phyloP scores from a whole-genome alignment of 2,113 vertebrate species.

The Cheilinus undulatus region DNA sequence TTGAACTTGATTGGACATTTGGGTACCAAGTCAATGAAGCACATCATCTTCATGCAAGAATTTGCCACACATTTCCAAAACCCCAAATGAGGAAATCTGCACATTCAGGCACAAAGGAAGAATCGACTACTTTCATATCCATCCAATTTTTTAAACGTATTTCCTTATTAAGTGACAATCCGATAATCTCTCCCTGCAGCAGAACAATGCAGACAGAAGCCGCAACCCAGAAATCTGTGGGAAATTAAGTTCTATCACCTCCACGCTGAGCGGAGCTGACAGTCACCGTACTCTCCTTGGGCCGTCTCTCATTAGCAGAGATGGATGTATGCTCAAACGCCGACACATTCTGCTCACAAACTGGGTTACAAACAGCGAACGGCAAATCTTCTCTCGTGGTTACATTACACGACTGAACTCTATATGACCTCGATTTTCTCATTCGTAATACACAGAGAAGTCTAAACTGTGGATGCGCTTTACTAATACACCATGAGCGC shows the following conservation, averaged over 20 bases:
- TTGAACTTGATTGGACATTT: neutral
- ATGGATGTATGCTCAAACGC: constrained; percentile 54
- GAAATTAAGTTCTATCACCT: constrained; percentile 63
- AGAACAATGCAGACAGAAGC: constrained; percentile 52
- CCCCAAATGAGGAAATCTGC: too few species aligned
- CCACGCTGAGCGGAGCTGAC: constrained; percentile 33
- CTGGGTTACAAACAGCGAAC: constrained; percentile 45
- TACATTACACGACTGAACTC: constrained; percentile 61
- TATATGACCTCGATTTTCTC: constrained; percentile 50
- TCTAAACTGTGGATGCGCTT: constrained; percentile 14
- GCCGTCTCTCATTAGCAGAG: constrained; percentile 68
- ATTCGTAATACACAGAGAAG: neutral
- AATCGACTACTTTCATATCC: constrained; percentile 29
- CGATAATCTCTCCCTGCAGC: constrained; percentile 67
- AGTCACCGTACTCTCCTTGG: constrained; percentile 44
- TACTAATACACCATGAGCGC: constrained; percentile 20
- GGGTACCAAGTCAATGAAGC: neutral
- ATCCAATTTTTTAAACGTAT: neutral
- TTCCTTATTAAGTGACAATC: constrained; percentile 69
- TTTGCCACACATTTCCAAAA: neutral
- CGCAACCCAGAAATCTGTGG: constrained; percentile 43
- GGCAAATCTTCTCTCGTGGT: constrained; percentile 36
- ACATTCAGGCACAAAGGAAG: constrained; percentile 6
- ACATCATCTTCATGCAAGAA: neutral
- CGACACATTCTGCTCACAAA: constrained; percentile 63